Evolutionary conservation across 2,113 vertebrate genomes (phyloP).

Genomic region (Pardalotus punctatus): DNA sequence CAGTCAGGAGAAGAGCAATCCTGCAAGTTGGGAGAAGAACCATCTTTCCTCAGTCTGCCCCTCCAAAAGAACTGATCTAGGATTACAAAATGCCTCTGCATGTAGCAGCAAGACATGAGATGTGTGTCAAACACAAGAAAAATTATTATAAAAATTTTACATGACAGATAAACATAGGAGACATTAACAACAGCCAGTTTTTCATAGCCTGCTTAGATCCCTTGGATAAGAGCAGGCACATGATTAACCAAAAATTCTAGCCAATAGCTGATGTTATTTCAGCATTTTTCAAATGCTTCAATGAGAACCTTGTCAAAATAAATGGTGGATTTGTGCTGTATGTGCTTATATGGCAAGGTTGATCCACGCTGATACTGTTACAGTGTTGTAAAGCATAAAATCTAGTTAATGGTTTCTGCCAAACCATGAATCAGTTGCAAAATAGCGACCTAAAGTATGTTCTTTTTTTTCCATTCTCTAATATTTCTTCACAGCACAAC

Average conservation of each 20-base stretch:
- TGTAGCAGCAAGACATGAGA: conserved; percentile 12
- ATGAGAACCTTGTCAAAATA: conserved; percentile 75
- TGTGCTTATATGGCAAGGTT: conserved; percentile 83
- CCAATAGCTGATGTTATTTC: conserved; percentile 64
- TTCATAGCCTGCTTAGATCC: conserved; percentile 44
- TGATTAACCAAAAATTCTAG: conserved; percentile 39
- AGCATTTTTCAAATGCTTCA: conserved; percentile 76
- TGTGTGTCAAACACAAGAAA: conserved; percentile 43
- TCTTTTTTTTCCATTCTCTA: conserved; percentile 86
- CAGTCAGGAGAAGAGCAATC: background rate
- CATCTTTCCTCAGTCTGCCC: background rate
- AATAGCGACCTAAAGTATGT: conserved; percentile 68
- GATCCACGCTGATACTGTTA: conserved; percentile 68
- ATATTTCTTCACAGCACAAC: conserved; percentile 76
- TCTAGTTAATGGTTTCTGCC: conserved; percentile 73
- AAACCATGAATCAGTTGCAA: conserved; percentile 81
- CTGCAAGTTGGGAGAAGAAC: background rate
- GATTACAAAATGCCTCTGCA: background rate
- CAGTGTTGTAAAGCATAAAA: conserved; percentile 73
- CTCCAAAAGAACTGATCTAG: background rate
- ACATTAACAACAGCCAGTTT: conserved; percentile 48
- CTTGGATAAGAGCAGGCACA: conserved; percentile 22
- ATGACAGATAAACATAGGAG: conserved; percentile 30
- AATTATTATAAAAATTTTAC: conserved; percentile 36
- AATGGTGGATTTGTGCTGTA: conserved; percentile 65